A percentile compares a stretch with the other conserved stretches of the same genome.
These are phyloP conservation scores for Engystomops pustulosus DNA, from an alignment of 2,113 vertebrate species.

Conservation along the genomic window DNA sequence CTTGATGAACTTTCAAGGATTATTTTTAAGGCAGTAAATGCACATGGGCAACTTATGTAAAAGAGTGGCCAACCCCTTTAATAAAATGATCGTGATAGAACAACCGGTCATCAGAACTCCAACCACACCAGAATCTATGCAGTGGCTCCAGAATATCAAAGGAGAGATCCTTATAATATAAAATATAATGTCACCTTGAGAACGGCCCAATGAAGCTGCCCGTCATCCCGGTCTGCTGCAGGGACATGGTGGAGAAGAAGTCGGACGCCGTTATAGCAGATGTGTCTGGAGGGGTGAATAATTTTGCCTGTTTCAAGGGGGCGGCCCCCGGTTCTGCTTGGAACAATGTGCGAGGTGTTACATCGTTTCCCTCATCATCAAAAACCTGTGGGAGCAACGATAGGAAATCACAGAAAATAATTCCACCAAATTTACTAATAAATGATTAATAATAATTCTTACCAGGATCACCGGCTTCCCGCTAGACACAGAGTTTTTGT, in stretches of 20 bases:
- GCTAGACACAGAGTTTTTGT: not conserved
- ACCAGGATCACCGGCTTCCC: constrained; percentile 48
- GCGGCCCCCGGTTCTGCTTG: constrained; percentile 67
- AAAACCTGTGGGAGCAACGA: constrained; percentile 76
- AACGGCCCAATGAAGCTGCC: constrained; percentile 72
- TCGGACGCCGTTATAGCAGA: constrained; percentile 64
- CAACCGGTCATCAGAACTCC: no score
- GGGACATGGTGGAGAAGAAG: constrained; percentile 64
- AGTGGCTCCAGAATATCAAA: no score
- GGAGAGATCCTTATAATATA: no score
- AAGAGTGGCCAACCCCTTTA: no score
- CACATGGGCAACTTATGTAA: no score
- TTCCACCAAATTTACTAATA: no score
- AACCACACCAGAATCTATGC: no score
- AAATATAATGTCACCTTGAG: constrained; percentile 82
- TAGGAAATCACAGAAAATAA: no score
- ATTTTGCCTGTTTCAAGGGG: constrained; percentile 68
- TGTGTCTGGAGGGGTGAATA: constrained; percentile 70
- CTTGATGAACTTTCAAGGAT: no score
- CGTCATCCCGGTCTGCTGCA: constrained; percentile 68
- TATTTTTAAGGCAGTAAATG: no score
- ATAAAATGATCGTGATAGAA: no score
- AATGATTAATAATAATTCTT: not conserved
- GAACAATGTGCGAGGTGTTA: constrained; percentile 85
- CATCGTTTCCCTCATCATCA: constrained; percentile 79